Conservation (phyloP, 2,797 vertebrate species). For the Sparidentex hasta region DNA sequence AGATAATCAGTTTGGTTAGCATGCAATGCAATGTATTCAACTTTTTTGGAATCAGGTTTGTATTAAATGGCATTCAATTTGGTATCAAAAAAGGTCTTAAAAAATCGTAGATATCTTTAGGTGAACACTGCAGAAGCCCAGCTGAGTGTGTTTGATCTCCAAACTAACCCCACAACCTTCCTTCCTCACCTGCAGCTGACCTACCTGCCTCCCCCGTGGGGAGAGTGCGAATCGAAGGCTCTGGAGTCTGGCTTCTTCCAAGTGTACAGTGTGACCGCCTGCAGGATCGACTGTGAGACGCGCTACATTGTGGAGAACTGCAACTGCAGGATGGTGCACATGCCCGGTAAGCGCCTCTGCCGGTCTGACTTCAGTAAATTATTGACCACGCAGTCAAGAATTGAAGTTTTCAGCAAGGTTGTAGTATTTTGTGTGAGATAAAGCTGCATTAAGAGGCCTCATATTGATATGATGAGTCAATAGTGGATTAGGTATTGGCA, state of each 20-base stretch:
- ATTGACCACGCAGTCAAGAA: conserved; percentile 10
- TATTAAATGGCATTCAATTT: no score
- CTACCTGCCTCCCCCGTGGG: conserved; percentile 97
- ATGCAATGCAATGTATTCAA: no score
- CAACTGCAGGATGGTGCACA: conserved; percentile 99
- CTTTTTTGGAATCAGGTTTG: no score
- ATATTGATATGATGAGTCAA: conserved; percentile 51
- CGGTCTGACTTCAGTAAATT: background rate
- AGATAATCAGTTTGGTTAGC: no score
- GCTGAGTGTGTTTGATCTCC: background rate
- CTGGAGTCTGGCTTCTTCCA: conserved; percentile 95
- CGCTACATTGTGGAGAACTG: conserved; percentile 98
- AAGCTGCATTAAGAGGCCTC: conserved; percentile 18
- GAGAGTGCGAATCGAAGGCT: conserved; percentile 93
- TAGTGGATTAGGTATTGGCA: conserved; percentile 41
- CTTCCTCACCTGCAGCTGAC: conserved; percentile 87
- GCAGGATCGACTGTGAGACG: conserved; percentile 98
- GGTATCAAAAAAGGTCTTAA: no score
- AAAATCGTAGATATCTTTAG: background rate
- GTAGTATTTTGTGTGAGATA: conserved; percentile 36
- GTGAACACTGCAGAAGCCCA: background rate
- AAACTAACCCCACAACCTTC: conserved; percentile 3
- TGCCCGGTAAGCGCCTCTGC: conserved; percentile 89
- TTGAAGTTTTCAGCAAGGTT: conserved; percentile 42
- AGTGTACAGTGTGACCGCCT: conserved; percentile 96